Base-by-base conservation (phyloP, 2,113 vertebrate genomes). In the Pseudopipra pipra region DNA sequence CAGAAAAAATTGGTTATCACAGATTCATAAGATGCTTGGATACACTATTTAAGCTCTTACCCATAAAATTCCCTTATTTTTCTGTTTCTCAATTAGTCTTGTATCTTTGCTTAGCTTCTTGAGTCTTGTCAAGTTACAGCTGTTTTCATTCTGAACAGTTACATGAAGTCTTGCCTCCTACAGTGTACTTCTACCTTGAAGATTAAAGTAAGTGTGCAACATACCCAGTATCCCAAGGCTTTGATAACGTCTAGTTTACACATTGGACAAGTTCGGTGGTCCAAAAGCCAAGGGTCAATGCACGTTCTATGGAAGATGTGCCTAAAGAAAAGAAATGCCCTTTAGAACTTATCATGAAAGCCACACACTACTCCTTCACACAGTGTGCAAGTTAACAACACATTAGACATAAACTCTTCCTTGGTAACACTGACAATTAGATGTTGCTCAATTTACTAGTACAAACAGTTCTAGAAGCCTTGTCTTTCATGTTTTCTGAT, bases 181-280 rank as follows among this genome's bases (percentile, higher is more conserved):
- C 56, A 74, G 61, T 65, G 23, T 72, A 90, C 25, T 74, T 84
- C 44, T 75, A 41, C 25, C 66, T 90, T 41, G 71, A 93, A 90
- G 87, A 91, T 58, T 93, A 86, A 94, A 97, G 93, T 75, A 96
- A 94, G 82, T 73, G 43, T 23, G 73, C 67, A 96, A 98, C 98
- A 91, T 98, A 98, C 98, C 98, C 98, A 98, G 87, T 98, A 98
- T 97, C 98, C 98, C 94, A 98, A 96, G 87, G 98, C 98, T 98
- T 98, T 98, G 94, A 98, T 98, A 95, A 98, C 98, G n/a, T 98
- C 98, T 77, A 98, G 97, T 98, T 98, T 98, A 95, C 98, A 98
- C 98, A 98, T 98, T 81, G 98, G 98, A 97, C 98, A 98, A 71
- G 98, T 98, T 95, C 97, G 97, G 93, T 98, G 98, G 84, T 98